Evolutionary conservation across 2,888 invertebrate species (phyloP).

Genomic region (Trachelus stipa): DNA sequence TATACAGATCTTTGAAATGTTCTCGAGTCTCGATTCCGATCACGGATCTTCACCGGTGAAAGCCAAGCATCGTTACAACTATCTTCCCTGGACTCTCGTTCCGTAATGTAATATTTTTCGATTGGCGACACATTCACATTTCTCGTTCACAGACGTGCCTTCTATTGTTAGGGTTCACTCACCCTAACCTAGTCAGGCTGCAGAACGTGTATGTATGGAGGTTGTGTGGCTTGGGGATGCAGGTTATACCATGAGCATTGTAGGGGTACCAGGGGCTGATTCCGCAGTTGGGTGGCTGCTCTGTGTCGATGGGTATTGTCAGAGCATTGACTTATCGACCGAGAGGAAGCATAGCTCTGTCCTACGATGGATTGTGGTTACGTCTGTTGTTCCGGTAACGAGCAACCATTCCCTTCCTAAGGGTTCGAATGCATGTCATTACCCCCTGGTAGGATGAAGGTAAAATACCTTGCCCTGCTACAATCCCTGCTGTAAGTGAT

Average conservation of each 20-base stretch:
- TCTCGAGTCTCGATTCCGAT: conserved; percentile 39
- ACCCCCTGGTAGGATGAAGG: background rate
- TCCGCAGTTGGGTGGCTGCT: background rate
- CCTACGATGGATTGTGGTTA: conserved; percentile 37
- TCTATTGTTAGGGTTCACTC: conserved; percentile 7
- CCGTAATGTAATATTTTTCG: conserved; percentile 25
- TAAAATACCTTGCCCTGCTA: background rate
- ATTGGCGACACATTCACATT: conserved; percentile 15
- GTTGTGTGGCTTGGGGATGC: conserved; percentile 22
- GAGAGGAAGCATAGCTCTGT: conserved; percentile 20
- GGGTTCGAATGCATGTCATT: conserved; percentile 12
- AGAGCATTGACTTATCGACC: conserved; percentile 53
- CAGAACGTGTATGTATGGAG: conserved; percentile 25
- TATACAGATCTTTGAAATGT: background rate
- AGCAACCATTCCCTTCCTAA: conserved; percentile 27
- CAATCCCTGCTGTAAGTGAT: background rate
- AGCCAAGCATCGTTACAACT: background rate
- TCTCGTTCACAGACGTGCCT: background rate
- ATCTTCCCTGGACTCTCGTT: conserved; percentile 2
- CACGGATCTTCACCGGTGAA: conserved; percentile 31
- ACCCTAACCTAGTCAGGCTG: conserved; percentile 3
- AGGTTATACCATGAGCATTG: conserved; percentile 34
- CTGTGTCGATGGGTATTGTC: conserved; percentile 47
- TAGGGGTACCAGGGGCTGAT: background rate
- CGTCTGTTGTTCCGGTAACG: conserved; percentile 47